phyloP scores from a whole-genome alignment of 2,113 vertebrate species.

The Gulo gulo region DNA sequence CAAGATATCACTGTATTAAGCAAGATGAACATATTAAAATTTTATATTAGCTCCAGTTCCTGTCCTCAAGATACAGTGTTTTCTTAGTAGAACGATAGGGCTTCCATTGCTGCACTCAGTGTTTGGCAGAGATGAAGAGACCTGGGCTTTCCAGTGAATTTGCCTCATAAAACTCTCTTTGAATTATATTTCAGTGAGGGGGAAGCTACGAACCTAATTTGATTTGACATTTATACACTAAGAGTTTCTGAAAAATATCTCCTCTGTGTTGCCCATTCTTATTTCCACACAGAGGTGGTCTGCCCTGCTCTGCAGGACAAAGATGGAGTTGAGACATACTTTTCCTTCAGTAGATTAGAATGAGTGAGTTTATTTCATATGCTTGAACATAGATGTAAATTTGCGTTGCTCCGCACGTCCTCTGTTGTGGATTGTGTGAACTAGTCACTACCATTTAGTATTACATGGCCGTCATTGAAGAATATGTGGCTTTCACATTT shows the following conservation, averaged over 20 bases:
- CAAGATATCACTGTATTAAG: constrained; percentile 23
- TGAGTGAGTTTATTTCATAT: background rate
- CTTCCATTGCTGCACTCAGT: background rate
- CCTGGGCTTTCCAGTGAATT: constrained; percentile 6
- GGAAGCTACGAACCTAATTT: constrained; percentile 18
- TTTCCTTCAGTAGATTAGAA: background rate
- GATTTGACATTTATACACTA: background rate
- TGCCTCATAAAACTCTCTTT: constrained; percentile 29
- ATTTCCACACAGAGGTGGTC: background rate
- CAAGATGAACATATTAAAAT: constrained; percentile 17
- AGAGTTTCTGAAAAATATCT: constrained; percentile 21
- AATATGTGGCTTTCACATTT: background rate
- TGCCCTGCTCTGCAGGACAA: background rate
- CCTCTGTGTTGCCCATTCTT: background rate
- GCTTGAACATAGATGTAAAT: background rate
- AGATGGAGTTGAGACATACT: background rate
- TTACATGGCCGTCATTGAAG: background rate
- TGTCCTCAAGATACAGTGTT: constrained; percentile 25
- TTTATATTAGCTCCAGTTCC: constrained; percentile 21
- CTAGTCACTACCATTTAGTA: background rate
- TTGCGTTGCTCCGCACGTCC: background rate
- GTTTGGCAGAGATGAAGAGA: constrained; percentile 18
- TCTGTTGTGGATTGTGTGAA: background rate
- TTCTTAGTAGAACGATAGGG: background rate
- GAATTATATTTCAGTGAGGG: constrained; percentile 41